phyloP scores from a whole-genome alignment of 2,888 invertebrate species.

The Hoplodrina ambigua region DNA sequence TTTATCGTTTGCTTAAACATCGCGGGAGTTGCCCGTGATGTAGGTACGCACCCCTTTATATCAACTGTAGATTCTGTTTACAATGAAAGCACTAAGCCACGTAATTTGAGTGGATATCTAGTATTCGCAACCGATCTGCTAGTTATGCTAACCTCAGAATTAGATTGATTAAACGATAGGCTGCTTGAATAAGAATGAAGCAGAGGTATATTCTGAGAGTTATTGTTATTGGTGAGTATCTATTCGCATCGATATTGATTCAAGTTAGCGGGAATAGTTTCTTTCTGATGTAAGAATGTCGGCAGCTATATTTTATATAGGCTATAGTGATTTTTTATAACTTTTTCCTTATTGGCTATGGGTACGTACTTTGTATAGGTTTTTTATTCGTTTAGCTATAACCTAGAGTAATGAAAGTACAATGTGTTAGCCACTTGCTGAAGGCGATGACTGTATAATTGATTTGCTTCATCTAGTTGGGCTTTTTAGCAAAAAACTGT shows the following conservation, averaged over 20 bases:
- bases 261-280: not conserved
- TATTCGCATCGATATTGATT: slow-evolving; percentile 27
- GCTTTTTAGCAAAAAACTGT: not conserved
- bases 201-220: slow-evolving; percentile 6
- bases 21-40: not conserved
- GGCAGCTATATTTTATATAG: no score
- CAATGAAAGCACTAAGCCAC: slow-evolving; percentile 62
- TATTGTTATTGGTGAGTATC: slow-evolving; percentile 18
- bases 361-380: no score
- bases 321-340: no score
- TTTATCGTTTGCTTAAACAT: not conserved
- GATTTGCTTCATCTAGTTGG: not conserved
- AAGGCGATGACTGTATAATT: not conserved
- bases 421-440: not conserved
- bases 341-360: no score
- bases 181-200: slow-evolving; percentile 55
- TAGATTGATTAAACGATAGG: slow-evolving; percentile 63
- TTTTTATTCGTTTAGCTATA: no score
- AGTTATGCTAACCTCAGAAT: slow-evolving; percentile 62
- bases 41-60: slow-evolving; percentile 3
- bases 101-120: slow-evolving; percentile 68
- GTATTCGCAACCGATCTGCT: slow-evolving; percentile 59
- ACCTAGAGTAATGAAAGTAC: not conserved
- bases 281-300: not conserved
- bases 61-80: slow-evolving; percentile 57